These are phyloP conservation scores for Hystrix cristata DNA, from an alignment of 2,113 vertebrate genomes.

Conservation along the genomic window DNA sequence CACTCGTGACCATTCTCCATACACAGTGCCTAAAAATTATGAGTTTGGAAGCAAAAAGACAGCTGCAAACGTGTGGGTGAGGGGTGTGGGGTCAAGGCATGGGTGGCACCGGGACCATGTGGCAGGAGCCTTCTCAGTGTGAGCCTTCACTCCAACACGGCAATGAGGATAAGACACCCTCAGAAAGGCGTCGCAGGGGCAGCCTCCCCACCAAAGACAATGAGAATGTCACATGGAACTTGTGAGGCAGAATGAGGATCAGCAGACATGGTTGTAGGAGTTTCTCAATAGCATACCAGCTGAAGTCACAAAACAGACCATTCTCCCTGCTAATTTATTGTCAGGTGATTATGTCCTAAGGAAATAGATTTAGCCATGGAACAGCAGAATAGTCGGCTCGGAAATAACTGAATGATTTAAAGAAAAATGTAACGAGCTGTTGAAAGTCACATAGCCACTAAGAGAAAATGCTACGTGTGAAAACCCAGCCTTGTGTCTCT, in stretches of 20 bases:
- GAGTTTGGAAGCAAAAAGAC: neutral
- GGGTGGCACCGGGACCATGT: neutral
- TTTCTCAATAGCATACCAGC: neutral
- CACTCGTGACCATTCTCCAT: no score
- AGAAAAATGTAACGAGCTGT: neutral
- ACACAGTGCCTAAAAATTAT: neutral
- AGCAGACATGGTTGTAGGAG: neutral
- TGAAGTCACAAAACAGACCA: neutral
- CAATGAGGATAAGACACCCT: neutral
- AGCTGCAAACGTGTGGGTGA: neutral
- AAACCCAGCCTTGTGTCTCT: neutral
- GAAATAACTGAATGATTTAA: neutral
- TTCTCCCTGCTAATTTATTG: neutral
- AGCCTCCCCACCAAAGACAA: neutral
- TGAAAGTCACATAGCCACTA: neutral
- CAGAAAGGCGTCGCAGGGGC: neutral
- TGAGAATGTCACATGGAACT: neutral
- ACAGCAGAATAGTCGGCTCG: neutral
- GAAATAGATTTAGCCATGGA: neutral
- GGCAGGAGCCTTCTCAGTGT: neutral
- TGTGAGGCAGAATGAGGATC: neutral
- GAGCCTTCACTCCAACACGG: neutral
- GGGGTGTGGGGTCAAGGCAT: rapidly evolving
- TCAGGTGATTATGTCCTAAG: neutral
- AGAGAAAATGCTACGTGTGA: neutral